Conservation (phyloP, 92 coral and sea anemone genomes). For the Blastomussa wellsi region DNA sequence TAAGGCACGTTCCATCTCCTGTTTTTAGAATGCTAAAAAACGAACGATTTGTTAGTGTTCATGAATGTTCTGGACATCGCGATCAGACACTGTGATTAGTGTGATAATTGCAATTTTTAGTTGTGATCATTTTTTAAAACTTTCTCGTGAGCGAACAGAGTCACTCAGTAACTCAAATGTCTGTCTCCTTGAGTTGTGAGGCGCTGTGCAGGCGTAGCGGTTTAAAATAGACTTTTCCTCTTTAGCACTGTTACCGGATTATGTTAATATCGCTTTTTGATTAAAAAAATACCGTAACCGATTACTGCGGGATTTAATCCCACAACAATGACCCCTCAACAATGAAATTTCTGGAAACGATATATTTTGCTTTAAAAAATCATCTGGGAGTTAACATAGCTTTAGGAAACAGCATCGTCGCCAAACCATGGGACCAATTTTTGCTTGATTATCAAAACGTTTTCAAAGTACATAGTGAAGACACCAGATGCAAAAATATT, state of each 20-base stretch:
- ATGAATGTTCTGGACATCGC: background rate
- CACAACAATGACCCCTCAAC: background rate
- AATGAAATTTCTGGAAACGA: constrained; percentile 18
- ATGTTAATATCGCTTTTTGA: constrained; percentile 1
- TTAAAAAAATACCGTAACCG: background rate
- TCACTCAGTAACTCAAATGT: background rate
- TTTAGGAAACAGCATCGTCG: background rate
- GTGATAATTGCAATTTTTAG: too few species aligned
- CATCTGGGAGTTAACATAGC: background rate
- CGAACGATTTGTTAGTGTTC: background rate
- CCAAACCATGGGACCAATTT: background rate
- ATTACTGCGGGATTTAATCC: background rate
- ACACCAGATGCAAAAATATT: background rate
- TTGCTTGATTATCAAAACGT: background rate
- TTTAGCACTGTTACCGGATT: background rate
- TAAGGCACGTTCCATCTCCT: background rate
- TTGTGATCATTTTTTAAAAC: background rate
- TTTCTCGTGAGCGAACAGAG: background rate
- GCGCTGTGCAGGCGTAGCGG: background rate
- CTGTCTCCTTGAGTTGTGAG: too few species aligned
- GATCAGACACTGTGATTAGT: too few species aligned
- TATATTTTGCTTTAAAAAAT: background rate
- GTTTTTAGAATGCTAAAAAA: background rate
- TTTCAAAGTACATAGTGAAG: background rate
- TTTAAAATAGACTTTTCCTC: background rate